Evolutionary conservation across 2,113 vertebrate genomes (phyloP).

Genomic region (Euleptes europaea): DNA sequence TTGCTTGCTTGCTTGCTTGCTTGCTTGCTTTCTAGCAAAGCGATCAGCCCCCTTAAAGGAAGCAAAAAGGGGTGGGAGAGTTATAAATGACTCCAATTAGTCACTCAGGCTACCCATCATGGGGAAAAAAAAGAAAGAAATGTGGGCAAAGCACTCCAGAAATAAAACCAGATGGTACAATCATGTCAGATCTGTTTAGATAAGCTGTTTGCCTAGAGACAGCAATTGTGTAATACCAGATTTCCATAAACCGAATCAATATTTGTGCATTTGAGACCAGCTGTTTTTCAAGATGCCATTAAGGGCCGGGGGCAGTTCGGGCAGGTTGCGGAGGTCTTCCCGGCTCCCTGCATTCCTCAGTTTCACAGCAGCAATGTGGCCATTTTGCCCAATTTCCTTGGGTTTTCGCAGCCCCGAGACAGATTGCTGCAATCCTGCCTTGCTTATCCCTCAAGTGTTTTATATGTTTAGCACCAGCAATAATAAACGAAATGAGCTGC

Average conservation of each 20-base stretch:
- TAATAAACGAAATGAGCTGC: slow-evolving; percentile 71
- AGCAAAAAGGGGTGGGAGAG: slow-evolving; percentile 42
- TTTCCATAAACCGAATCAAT: slow-evolving; percentile 91
- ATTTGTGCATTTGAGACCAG: slow-evolving; percentile 87
- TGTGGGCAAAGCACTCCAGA: slow-evolving; percentile 73
- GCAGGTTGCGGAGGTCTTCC: slow-evolving; percentile 65
- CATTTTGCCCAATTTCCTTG: slow-evolving; percentile 49
- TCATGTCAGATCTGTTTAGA: slow-evolving; percentile 84
- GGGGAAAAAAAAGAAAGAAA: slow-evolving; percentile 51
- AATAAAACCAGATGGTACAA: slow-evolving; percentile 77
- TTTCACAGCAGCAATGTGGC: slow-evolving; percentile 75
- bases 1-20: too few relatives aligned
- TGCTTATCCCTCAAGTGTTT: slow-evolving; percentile 66
- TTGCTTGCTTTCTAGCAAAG: too few relatives aligned
- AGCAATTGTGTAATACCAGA: slow-evolving; percentile 78
- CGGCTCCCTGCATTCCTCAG: slow-evolving; percentile 73
- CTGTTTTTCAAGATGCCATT: slow-evolving; percentile 97
- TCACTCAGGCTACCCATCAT: slow-evolving; percentile 56
- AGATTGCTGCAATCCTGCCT: slow-evolving; percentile 65
- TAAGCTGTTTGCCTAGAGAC: slow-evolving; percentile 90
- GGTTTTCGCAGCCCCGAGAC: slow-evolving; percentile 59
- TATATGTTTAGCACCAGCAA: slow-evolving; percentile 72
- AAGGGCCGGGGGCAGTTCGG: slow-evolving; percentile 77
- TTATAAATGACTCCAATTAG: slow-evolving; percentile 78
- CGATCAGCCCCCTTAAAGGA: slow-evolving; percentile 64